Base-by-base conservation (phyloP, 2,113 vertebrate species). In the Martes martes region DNA sequence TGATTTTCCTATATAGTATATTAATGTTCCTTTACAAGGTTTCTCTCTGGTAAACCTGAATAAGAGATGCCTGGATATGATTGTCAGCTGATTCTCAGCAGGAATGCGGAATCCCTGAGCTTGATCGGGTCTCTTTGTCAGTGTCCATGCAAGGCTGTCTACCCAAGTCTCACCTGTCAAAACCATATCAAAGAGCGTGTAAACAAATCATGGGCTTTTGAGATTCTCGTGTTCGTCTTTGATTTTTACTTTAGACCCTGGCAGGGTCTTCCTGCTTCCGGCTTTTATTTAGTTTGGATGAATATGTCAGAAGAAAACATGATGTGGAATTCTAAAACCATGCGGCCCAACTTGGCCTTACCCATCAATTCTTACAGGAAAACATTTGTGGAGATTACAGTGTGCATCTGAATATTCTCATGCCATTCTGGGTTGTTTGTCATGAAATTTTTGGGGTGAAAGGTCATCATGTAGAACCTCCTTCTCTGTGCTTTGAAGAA, bases 281-380 rank as follows among this genome's bases (percentile, higher is more conserved):
- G 24, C 15, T 92, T 94, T 92, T 73, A 71, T 82, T 96, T 93
- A 86, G 61, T 90, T 94, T 57, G 36, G 71, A 36, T 88, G 31
- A 69, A 73, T 50, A 47, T 6, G 26, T 89, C 57, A 59, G 45
- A 85, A 97, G 19, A 13, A 81, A 78, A 50, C 55, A 59, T 50
- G 71, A 65, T 50, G 71, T 84, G 57, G 16, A 71, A 80, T 94
- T 92, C 36, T 78, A 92, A 90, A 95, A 42, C 1, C 10, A 39
- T 2, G 9, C 7, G 57, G 23, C n/a, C 19, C 39, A 85, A 57
- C 31, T 42, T 39, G 19, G 0, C 21, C 45, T 82, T 83, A 55
- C 78, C 74, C 23, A n/a, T 93, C 2, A 93, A 14, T 92, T 90
- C 52, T 95, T 80, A 28, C 0, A 87, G 42, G n/a, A 67, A 50